phyloP scores from a whole-genome alignment of 1,140 invertebrate species.

The Forficula auricularia region DNA sequence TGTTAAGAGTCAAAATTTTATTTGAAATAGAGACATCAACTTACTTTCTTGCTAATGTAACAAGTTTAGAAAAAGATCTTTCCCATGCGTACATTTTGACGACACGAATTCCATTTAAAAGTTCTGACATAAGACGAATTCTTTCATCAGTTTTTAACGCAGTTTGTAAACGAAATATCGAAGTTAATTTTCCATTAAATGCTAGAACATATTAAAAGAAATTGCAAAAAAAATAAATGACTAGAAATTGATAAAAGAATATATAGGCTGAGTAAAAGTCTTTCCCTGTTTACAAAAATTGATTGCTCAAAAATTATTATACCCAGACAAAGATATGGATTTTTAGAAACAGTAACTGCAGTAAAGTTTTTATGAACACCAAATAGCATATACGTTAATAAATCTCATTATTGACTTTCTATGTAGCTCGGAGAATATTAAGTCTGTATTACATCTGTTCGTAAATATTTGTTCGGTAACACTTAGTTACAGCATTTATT shows the following conservation, averaged over 20 bases:
- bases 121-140: conserved; percentile 60
- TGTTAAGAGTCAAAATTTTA: too few species aligned
- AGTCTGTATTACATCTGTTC: too few species aligned
- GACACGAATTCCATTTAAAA: conserved; percentile 42
- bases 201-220: conserved; percentile 25
- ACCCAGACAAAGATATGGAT: too few species aligned
- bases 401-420: too few species aligned
- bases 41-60: conserved; percentile 39
- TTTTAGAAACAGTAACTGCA: too few species aligned
- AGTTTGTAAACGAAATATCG: conserved; percentile 40
- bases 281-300: neutral
- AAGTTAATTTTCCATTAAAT: conserved; percentile 46
- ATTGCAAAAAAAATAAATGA: conserved; percentile 3
- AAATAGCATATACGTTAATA: too few species aligned
- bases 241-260: conserved; percentile 1
- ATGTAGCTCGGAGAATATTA: too few species aligned
- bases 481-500: too few species aligned
- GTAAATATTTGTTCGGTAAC: too few species aligned
- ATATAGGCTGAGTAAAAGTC: neutral
- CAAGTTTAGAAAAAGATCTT: conserved; percentile 42
- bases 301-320: neutral
- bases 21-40: too few species aligned
- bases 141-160: conserved; percentile 53
- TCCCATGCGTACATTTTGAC: conserved; percentile 75
- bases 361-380: too few species aligned